Evolutionary conservation across 2,797 vertebrate genomes (phyloP).

Genomic region (Lemur catta): DNA sequence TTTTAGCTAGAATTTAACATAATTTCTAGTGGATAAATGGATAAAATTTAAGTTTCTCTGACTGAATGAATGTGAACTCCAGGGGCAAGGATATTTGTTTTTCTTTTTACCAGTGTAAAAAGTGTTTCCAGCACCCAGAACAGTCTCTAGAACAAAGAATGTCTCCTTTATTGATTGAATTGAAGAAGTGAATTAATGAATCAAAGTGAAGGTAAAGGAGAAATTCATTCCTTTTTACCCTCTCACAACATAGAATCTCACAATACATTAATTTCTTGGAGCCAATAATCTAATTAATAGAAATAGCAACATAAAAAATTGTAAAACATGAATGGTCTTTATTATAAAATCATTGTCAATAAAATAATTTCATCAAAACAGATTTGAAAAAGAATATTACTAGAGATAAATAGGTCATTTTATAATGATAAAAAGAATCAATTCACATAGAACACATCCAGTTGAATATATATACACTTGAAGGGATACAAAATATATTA

Average conservation of each 20-base stretch:
- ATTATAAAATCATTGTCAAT: not conserved
- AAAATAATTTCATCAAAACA: not conserved
- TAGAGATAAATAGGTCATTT: not conserved
- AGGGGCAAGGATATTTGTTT: not conserved
- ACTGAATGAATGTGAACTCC: not conserved
- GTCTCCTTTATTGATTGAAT: not conserved
- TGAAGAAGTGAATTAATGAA: not conserved
- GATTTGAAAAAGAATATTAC: not conserved
- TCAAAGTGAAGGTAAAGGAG: not conserved
- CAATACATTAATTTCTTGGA: conserved; percentile 29
- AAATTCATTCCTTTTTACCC: not conserved
- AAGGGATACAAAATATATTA: not conserved
- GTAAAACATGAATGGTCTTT: conserved; percentile 26
- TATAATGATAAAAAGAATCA: not conserved
- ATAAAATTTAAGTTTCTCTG: not conserved
- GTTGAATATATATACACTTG: not conserved
- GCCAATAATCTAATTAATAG: conserved; percentile 61
- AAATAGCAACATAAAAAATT: not conserved
- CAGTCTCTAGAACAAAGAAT: not conserved
- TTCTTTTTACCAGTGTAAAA: not conserved
- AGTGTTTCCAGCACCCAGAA: not conserved
- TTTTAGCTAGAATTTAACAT: not conserved
- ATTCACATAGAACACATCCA: not conserved
- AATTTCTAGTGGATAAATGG: not conserved
- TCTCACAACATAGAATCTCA: not conserved